Evolutionary conservation across 2,797 vertebrate species (phyloP).

Genomic region (Darevskia nairensis): DNA sequence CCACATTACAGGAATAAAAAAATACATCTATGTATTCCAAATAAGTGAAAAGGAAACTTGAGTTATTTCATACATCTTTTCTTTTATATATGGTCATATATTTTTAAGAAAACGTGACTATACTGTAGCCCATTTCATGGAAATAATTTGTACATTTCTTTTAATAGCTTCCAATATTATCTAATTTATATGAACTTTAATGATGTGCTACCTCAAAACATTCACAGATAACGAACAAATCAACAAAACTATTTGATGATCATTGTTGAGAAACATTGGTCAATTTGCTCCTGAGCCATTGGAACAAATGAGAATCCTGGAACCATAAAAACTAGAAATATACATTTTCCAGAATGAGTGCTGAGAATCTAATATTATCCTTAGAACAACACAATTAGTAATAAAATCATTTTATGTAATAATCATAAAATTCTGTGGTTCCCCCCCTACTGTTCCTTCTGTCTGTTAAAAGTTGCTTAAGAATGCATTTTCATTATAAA

Average conservation of each 20-base stretch:
- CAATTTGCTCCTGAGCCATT: neutral
- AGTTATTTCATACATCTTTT: no score
- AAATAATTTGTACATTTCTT: slow-evolving; percentile 13
- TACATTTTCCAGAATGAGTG: neutral
- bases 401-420: neutral
- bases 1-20: neutral
- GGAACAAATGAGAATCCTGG: neutral
- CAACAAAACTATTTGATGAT: neutral
- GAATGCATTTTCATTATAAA: slow-evolving; percentile 19
- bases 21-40: no score
- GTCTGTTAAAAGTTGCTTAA: slow-evolving; percentile 27
- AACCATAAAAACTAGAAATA: neutral
- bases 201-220: neutral
- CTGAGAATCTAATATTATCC: neutral
- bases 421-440: neutral
- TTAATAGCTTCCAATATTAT: neutral
- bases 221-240: neutral
- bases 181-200: neutral
- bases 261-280: neutral
- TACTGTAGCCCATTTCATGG: neutral
- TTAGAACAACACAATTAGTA: neutral
- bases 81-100: no score
- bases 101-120: no score
- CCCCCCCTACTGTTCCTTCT: neutral
- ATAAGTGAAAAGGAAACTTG: no score